phyloP scores from a whole-genome alignment of 2,797 vertebrate species.

The Lates japonicus region DNA sequence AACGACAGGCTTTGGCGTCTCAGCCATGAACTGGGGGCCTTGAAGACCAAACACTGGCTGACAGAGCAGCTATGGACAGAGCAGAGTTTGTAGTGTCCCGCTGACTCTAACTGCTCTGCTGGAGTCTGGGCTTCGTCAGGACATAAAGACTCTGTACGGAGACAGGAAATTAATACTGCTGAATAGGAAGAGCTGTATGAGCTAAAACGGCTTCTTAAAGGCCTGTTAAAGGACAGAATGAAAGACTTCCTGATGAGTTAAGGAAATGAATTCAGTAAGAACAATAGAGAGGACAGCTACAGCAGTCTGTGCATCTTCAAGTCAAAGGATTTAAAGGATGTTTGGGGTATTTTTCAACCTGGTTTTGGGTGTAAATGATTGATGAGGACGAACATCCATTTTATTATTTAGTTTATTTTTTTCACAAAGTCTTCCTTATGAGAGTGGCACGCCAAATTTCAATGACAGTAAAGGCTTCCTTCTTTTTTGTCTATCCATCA shows the following conservation, averaged over 20 bases:
- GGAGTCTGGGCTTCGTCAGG: constrained; percentile 68
- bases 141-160: constrained; percentile 14
- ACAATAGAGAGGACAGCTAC: constrained; percentile 3
- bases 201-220: constrained; percentile 31
- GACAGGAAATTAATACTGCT: constrained; percentile 49
- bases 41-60: constrained; percentile 71
- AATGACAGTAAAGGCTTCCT: too few relatives aligned
- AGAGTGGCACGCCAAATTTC: too few relatives aligned
- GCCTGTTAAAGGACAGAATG: constrained; percentile 26
- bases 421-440: too few relatives aligned
- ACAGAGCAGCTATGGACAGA: constrained; percentile 55
- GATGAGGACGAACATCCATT: too few relatives aligned
- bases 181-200: constrained; percentile 28
- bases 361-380: too few relatives aligned
- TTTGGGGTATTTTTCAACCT: too few relatives aligned
- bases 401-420: too few relatives aligned
- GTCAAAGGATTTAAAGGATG: constrained; percentile 7
- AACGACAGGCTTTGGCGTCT: constrained; percentile 73
- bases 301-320: neutral
- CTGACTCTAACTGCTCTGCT: constrained; percentile 42
- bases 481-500: too few relatives aligned
- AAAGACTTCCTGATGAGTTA: constrained; percentile 50
- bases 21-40: constrained; percentile 59
- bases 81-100: constrained; percentile 39
- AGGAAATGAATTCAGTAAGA: constrained; percentile 40